Evolutionary conservation across 2,797 vertebrate genomes (phyloP), one percentile per base, ranked within the genome.

Genomic region (Leucoraja ocellata): DNA sequence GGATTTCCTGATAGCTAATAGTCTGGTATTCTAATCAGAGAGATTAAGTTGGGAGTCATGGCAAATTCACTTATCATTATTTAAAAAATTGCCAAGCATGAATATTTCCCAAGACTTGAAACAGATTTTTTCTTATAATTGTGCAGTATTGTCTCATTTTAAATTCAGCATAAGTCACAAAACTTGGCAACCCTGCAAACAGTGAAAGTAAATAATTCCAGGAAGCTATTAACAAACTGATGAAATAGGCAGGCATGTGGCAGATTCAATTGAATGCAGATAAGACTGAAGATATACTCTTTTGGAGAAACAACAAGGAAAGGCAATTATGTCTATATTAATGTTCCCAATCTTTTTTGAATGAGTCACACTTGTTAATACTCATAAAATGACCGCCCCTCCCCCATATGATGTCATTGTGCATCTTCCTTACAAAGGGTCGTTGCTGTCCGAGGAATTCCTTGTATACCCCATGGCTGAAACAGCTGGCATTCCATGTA

Each of bases 11-110:
- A 88, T 16, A 36, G 63, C 32, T 68, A 68, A 68, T 36, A 68
- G 84, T 88, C 63, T 88, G 84, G 61, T 68, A 88, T 68, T 88
- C 63, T 68, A 88, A 88, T n/a, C 23, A n/a, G n/a, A 21, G 84
- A 36, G n/a, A 68, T 68, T 88, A 65, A 65, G n/a, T 32, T 68
- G 61, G 46, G 63, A 88, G 84, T 88, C 63, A 65, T 65, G n/a
- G 81, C 28, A 86, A 86, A 86, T 65, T 86, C 58, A 16, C 61
- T 88, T 65, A 36, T 88, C 14, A 68, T 88, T 68, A 65, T 65
- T 68, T 88, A 65, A 18, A 32, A 88, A 68, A 16, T 36, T 88
- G 84, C 36, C 63, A 88, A 36, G 16, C 63, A 68, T 18, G 28
- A 21, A 88, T 36, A 68, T 63, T 68, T 88, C 84, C 84, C 58